Percentiles rank a stretch among this genome's conserved stretches.
Conservation (phyloP, 2,888 invertebrate genomes). For the Orgyia antiqua region DNA sequence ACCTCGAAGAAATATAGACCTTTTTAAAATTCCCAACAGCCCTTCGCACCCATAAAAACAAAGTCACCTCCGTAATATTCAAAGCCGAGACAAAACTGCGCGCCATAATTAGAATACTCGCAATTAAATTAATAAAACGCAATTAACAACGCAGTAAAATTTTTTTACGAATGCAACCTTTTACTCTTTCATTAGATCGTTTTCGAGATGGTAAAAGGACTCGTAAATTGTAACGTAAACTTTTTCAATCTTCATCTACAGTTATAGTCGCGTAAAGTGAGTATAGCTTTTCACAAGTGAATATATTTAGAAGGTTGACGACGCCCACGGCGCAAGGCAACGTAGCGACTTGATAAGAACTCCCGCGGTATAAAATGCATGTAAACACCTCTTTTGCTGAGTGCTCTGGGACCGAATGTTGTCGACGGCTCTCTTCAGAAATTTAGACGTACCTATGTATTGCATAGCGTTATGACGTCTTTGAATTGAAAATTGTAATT, state of each 20-base stretch:
- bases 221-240: conserved; percentile 72
- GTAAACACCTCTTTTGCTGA: conserved; percentile 63
- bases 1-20: conserved; percentile 3
- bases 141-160: conserved; percentile 12
- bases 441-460: conserved; percentile 32
- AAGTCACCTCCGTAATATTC: too few species aligned
- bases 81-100: conserved; percentile 4
- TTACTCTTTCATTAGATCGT: conserved; percentile 49
- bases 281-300: conserved; percentile 47
- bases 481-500: conserved; percentile 32
- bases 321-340: conserved; percentile 49
- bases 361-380: conserved; percentile 61
- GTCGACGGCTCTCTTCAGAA: conserved; percentile 46
- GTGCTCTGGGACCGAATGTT: conserved; percentile 48
- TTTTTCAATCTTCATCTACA: conserved; percentile 76
- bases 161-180: conserved; percentile 11
- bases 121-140: conserved; percentile 19
- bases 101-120: conserved; percentile 18
- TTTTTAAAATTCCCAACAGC: too few species aligned
- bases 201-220: conserved; percentile 58
- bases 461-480: conserved; percentile 23
- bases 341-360: conserved; percentile 64
- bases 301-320: conserved; percentile 66
- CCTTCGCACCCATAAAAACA: too few species aligned
- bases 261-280: conserved; percentile 65